Percentiles rank a stretch among this genome's conserved stretches.
These are phyloP conservation scores for Chironex yamaguchii DNA, from an alignment of 30 jellyfish, hydroid and myxozoan genomes.

Conservation along the genomic window DNA sequence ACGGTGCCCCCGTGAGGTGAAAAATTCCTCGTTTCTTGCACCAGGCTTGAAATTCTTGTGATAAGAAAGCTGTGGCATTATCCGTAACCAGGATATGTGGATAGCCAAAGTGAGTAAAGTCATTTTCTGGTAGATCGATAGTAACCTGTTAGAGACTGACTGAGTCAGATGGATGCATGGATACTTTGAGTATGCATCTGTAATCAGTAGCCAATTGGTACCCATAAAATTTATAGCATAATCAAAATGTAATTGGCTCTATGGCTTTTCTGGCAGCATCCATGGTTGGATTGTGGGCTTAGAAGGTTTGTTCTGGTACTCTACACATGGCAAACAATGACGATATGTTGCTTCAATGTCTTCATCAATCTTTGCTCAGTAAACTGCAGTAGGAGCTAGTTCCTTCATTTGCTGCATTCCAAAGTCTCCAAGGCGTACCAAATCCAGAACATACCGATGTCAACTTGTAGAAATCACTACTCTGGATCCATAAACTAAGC, in stretches of 20 bases:
- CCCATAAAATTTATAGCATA: neutral
- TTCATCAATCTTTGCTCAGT: neutral
- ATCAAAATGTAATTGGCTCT: neutral
- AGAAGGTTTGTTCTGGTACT: neutral
- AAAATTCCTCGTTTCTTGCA: neutral
- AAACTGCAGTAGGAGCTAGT: neutral
- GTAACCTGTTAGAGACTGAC: neutral
- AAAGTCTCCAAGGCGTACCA: neutral
- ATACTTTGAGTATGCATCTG: neutral
- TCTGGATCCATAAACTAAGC: neutral
- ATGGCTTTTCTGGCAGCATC: neutral
- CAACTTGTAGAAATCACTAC: neutral
- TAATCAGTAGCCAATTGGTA: neutral
- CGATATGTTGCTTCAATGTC: neutral
- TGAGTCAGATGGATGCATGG: neutral
- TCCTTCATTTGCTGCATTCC: neutral
- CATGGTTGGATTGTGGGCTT: neutral
- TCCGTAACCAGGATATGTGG: neutral
- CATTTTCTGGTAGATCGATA: neutral
- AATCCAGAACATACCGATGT: neutral
- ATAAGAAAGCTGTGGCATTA: neutral
- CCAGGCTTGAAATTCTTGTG: neutral
- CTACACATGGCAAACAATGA: neutral
- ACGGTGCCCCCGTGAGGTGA: neutral
- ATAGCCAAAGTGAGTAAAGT: neutral